Conservation (phyloP, 30 jellyfish, hydroid and myxozoan genomes). For the Mastigias papua region DNA sequence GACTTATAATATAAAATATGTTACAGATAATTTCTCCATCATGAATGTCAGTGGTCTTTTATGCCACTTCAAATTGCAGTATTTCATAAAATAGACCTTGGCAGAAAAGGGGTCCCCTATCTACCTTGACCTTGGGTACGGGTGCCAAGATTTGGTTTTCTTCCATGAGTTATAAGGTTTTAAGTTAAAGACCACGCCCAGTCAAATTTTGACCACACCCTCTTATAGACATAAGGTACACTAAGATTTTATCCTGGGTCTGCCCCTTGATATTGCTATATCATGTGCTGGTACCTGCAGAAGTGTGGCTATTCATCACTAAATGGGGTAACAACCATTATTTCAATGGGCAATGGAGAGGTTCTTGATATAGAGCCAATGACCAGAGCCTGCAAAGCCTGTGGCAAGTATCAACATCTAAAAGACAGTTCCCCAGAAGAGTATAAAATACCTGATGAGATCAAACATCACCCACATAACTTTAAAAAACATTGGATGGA, state of each 20-base stretch:
- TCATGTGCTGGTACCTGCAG: slow-evolving; percentile 17
- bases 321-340: neutral
- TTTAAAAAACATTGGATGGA: neutral
- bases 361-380: slow-evolving; percentile 5
- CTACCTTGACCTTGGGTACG: too few relatives aligned
- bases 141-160: too few relatives aligned
- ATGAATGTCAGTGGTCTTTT: too few relatives aligned
- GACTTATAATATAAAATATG: too few relatives aligned
- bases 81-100: too few relatives aligned
- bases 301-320: neutral
- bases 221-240: neutral
- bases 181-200: too few relatives aligned
- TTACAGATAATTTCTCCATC: too few relatives aligned
- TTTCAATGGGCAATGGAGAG: slow-evolving; percentile 5
- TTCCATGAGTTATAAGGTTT: too few relatives aligned
- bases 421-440: neutral
- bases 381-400: neutral
- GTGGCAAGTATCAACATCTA: neutral
- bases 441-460: neutral
- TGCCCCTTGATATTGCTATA: neutral
- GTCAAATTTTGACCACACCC: too few relatives aligned
- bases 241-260: neutral
- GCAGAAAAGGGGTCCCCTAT: too few relatives aligned
- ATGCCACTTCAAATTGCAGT: too few relatives aligned
- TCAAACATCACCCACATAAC: neutral